Percentiles rank a stretch among this genome's conserved stretches.
Conservation (phyloP, 2,113 vertebrate species). For the Nesoenas mayeri region DNA sequence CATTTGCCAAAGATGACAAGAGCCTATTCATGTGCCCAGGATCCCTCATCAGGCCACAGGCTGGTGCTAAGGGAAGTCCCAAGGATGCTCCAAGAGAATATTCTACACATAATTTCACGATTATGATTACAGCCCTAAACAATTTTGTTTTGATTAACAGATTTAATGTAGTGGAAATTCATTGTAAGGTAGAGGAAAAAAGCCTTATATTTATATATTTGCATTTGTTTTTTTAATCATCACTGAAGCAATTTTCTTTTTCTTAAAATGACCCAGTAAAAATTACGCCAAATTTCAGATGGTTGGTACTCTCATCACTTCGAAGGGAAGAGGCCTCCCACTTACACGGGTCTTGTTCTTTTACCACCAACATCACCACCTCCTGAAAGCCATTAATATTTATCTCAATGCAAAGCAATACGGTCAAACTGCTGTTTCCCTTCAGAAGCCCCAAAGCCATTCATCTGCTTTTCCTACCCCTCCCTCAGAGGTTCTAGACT, state of each 20-base stretch:
- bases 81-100: neutral
- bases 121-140: neutral
- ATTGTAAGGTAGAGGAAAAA: neutral
- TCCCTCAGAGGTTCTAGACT: neutral
- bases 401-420: neutral
- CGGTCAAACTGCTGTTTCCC: rapidly evolving
- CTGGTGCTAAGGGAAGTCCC: neutral
- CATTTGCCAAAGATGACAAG: neutral
- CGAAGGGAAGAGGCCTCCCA: neutral
- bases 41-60: neutral
- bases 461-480: neutral
- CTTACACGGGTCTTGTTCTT: rapidly evolving
- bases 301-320: neutral
- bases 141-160: neutral
- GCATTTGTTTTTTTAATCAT: neutral
- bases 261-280: neutral
- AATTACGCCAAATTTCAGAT: neutral
- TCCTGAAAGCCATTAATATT: neutral
- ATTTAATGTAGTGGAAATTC: neutral
- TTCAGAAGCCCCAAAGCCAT: neutral
- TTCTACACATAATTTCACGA: neutral
- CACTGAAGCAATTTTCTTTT: neutral
- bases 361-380: neutral
- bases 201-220: neutral
- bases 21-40: neutral